Conservation (phyloP, 1,140 invertebrate species). For the Cydia amplana region DNA sequence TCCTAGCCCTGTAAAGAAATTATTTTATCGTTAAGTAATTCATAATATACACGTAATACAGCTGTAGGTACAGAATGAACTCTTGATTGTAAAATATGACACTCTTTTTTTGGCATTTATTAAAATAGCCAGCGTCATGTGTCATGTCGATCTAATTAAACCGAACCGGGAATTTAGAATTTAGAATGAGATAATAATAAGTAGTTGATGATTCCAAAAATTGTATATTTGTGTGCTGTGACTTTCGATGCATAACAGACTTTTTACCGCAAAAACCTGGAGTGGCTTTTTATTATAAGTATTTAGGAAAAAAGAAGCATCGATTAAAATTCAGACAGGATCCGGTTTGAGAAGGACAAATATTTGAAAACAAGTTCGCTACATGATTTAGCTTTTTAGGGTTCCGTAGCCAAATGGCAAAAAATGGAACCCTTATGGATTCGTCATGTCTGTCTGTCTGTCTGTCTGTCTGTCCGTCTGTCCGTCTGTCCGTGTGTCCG, state of each 20-base stretch:
- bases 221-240: too few relatives aligned
- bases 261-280: background rate
- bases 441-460: too few relatives aligned
- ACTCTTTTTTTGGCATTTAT: background rate
- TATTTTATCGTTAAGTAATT: background rate
- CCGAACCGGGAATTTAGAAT: too few relatives aligned
- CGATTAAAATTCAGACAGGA: conserved; percentile 24
- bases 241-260: background rate
- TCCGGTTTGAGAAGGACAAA: conserved; percentile 25
- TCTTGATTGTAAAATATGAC: background rate
- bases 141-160: too few relatives aligned
- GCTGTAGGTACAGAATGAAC: too few relatives aligned
- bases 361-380: conserved; percentile 24
- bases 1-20: background rate
- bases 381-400: conserved; percentile 20
- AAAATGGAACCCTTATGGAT: too few relatives aligned
- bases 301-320: background rate
- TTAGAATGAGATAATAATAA: too few relatives aligned
- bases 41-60: background rate
- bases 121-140: too few relatives aligned
- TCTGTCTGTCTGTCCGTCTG: too few relatives aligned
- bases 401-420: too few relatives aligned
- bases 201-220: too few relatives aligned
- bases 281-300: conserved; percentile 6
- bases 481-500: too few relatives aligned